A percentile compares a stretch with the other conserved stretches of the same genome.
Conservation (phyloP, 2,888 invertebrate genomes). For the Hartigia nigra region DNA sequence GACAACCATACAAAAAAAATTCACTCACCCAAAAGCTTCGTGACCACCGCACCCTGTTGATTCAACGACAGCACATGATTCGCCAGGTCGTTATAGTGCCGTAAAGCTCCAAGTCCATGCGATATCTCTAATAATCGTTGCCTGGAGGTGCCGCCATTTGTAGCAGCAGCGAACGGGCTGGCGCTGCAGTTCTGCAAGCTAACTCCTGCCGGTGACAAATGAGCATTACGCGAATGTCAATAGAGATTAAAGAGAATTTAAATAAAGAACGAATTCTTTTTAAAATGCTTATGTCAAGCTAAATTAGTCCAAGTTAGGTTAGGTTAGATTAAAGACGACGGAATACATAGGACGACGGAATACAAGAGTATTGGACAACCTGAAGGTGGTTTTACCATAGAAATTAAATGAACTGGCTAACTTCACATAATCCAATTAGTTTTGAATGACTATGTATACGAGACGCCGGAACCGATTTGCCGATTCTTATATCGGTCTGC, state of each 20-base stretch:
- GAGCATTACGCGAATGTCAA: neutral
- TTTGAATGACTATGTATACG: neutral
- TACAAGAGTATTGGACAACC: no score
- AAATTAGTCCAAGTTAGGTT: neutral
- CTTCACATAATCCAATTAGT: neutral
- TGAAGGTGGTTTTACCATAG: no score
- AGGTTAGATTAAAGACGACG: neutral
- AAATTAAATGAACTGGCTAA: no score
- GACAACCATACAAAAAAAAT: neutral
- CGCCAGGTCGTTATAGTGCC: conserved; percentile 88
- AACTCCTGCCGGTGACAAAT: conserved; percentile 42
- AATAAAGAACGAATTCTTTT: neutral
- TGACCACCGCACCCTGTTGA: conserved; percentile 89
- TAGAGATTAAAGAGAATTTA: neutral
- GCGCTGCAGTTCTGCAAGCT: conserved; percentile 56
- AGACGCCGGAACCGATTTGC: neutral
- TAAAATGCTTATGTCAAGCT: neutral
- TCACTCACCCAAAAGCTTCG: conserved; percentile 87
- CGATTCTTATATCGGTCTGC: neutral
- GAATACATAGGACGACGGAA: neutral
- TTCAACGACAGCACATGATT: conserved; percentile 84
- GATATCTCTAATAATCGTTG: conserved; percentile 85
- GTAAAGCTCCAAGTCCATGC: conserved; percentile 76
- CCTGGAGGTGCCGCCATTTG: conserved; percentile 69
- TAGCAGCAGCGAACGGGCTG: conserved; percentile 52